Evolutionary conservation across 2,888 invertebrate species (phyloP), one percentile per base, ranked within the genome.

Genomic region (Neocrepidodera transversa): DNA sequence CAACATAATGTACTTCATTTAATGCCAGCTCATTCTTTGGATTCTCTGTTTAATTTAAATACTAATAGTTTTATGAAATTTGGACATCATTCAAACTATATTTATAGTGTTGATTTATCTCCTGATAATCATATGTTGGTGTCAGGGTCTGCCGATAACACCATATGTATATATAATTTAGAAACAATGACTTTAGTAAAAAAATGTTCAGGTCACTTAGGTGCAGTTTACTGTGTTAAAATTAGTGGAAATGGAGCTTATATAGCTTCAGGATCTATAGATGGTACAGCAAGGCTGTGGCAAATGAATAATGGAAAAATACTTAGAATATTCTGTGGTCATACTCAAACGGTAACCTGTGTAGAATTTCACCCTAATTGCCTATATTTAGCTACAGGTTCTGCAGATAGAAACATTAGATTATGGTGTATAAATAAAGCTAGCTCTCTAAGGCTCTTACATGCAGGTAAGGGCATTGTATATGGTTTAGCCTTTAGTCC

Each of bases 281-380:
- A 95, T 73, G 85, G 85, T 69, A 92, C 92, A 18, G 91, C 90
- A 5, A 87, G 91, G 71, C 80, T 95, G 20, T 95, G 94, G 94
- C 85, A 86, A 13, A 80, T 90, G 58, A 93, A 94, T 74, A 85
- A 90, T 68, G 90, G 90, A 23, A 90, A 89, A 76, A 92, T 93
- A 6, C 82, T 95, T 1, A 83, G 95, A 67, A 86, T 93, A 62
- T 93, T 93, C 78, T 89, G 90, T 30, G 97, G 96, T 1, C 97
- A 97, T 76, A 88, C 88, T 52, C 86, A 90, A 75, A 92, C 95
- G 81, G 90, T 97, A 16, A 93, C 94, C 76, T 87, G 89, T 75
- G 85, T 93, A n/a, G 88, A 89, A 72, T 95, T 97, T 81, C 97
- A 97, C 81, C 94, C 95, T 0, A 97, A 95, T 79, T 90, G 91